Evolutionary conservation across 2,888 invertebrate genomes (phyloP).

Genomic region (Ashinkailepas kermadecensis): DNA sequence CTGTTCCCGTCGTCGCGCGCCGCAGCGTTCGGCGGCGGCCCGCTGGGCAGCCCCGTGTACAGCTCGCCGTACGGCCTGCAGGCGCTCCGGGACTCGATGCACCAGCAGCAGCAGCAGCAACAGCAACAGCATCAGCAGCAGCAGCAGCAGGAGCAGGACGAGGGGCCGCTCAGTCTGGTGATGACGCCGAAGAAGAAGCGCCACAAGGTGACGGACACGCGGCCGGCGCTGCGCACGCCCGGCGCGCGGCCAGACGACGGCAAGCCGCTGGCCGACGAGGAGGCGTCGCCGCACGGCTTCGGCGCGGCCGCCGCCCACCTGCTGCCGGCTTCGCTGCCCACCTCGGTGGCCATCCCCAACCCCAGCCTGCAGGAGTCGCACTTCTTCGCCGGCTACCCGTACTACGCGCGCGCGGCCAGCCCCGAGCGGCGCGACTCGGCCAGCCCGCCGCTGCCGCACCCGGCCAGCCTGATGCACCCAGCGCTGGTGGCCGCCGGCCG

Average conservation of each 20-base stretch:
- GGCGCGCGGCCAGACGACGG: slow-evolving; percentile 73
- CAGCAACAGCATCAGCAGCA: slow-evolving; percentile 36
- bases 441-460: slow-evolving; percentile 71
- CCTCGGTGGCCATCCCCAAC: slow-evolving; percentile 93
- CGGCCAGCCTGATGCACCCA: slow-evolving; percentile 56
- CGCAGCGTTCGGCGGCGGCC: slow-evolving; percentile 25
- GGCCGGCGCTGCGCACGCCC: slow-evolving; percentile 83
- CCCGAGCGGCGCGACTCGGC: slow-evolving; percentile 50
- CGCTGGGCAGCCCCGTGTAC: slow-evolving; percentile 32
- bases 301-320: slow-evolving; percentile 63
- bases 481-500: slow-evolving; percentile 65
- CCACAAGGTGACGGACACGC: slow-evolving; percentile 89
- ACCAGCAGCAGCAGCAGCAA: slow-evolving; percentile 31
- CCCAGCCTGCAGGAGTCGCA: slow-evolving; percentile 91
- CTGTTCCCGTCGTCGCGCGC: slow-evolving; percentile 19
- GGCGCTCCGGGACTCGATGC: slow-evolving; percentile 30
- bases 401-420: slow-evolving; percentile 65
- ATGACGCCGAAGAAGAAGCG: slow-evolving; percentile 93
- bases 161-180: slow-evolving; percentile 79
- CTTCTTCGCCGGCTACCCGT: slow-evolving; percentile 84
- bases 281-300: slow-evolving; percentile 64
- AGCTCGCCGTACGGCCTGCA: slow-evolving; percentile 30
- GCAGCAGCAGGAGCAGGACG: slow-evolving; percentile 68
- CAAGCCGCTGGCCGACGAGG: slow-evolving; percentile 48
- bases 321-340: slow-evolving; percentile 80